Percentiles rank a stretch among this genome's conserved stretches.
Evolutionary conservation across 2,113 vertebrate genomes (phyloP).

Genomic region (Hippocampus zosterae): DNA sequence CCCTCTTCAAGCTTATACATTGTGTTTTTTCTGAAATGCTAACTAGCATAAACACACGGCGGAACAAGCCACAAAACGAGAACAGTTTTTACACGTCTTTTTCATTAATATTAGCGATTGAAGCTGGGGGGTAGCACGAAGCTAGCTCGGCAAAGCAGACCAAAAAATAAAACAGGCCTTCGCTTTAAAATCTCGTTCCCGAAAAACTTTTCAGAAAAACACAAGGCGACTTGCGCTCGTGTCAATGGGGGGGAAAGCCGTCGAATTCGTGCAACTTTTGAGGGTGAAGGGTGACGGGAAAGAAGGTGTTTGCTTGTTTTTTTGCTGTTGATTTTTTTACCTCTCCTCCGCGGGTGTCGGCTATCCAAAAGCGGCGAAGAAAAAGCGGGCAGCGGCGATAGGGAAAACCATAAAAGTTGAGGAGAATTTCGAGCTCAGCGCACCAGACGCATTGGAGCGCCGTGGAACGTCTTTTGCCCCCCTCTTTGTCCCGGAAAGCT

Average conservation of each 20-base stretch:
- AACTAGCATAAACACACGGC: slow-evolving; percentile 20
- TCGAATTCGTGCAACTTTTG: slow-evolving; percentile 44
- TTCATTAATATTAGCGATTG: slow-evolving; percentile 70
- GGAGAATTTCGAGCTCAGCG: slow-evolving; percentile 75
- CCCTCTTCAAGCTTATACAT: slow-evolving; percentile 21
- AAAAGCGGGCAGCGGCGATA: slow-evolving; percentile 66
- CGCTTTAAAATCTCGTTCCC: slow-evolving; percentile 17
- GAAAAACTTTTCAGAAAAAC: slow-evolving; percentile 66
- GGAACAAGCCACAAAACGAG: slow-evolving; percentile 47
- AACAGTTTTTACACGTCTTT: slow-evolving; percentile 13
- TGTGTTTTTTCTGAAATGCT: slow-evolving; percentile 20
- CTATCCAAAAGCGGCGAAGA: slow-evolving; percentile 74
- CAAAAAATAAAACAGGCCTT: slow-evolving; percentile 61
- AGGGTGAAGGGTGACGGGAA: slow-evolving; percentile 34
- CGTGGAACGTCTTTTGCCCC: slow-evolving; percentile 58
- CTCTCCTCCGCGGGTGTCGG: slow-evolving; percentile 70
- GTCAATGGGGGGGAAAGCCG: slow-evolving; percentile 50
- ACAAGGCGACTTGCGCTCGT: slow-evolving; percentile 58
- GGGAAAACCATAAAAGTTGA: slow-evolving; percentile 78
- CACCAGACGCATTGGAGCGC: slow-evolving; percentile 72
- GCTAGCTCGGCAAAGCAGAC: slow-evolving; percentile 63
- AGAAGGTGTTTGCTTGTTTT: slow-evolving; percentile 26
- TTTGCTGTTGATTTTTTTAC: slow-evolving; percentile 56
- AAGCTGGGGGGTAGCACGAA: slow-evolving; percentile 65
- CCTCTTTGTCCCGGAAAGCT: slow-evolving; percentile 63